Base-by-base conservation (phyloP, 2,797 vertebrate species). In the Cheirogaleus major region DNA sequence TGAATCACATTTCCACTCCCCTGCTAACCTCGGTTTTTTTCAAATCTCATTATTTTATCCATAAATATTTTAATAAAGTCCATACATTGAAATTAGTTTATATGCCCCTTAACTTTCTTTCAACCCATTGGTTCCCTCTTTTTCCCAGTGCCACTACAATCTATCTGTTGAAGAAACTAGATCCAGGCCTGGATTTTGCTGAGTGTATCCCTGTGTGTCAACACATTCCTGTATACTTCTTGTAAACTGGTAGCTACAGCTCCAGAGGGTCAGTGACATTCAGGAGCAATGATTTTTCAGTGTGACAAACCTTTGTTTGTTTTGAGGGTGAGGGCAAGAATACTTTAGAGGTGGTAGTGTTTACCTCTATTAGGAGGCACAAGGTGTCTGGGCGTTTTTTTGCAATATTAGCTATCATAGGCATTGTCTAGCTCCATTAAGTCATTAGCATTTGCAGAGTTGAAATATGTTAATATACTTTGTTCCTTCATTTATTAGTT, bases 401-500 rank as follows among this genome's bases (percentile, higher is more conserved):
- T 61, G 59, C 59, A 63, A 57, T 67, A 41, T 91, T 92, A 81
- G 57, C 55, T 23, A 50, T 76, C 81, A 25, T 57, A 82, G 50
- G 41, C 7, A 65, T 52, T 43, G 7, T 80, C 75, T 65, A 70
- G 45, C 76, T 57, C 52, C 70, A 69, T 82, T 96, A 88, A 75
- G 22, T 72, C 52, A 35, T 79, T 93, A 22, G 30, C 14, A 32
- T 93, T 93, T 92, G 27, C 52, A 70, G 55, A 88, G 12, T 38
- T 73, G 11, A 79, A 83, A 95, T 63, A 30, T 20, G 27, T 45
- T 80, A 69, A 52, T 73, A 76, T 2, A 45, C 78, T 89, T 91
- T 14, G 69, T 75, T 89, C 27, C 22, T 91, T 80, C 41, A 57
- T 45, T 91, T 89, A 76, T 43, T 95, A 88, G n/a, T 59, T 95